These are phyloP conservation scores for Trematocara caparti DNA, from an alignment of 2,797 vertebrate genomes.

Conservation along the genomic window DNA sequence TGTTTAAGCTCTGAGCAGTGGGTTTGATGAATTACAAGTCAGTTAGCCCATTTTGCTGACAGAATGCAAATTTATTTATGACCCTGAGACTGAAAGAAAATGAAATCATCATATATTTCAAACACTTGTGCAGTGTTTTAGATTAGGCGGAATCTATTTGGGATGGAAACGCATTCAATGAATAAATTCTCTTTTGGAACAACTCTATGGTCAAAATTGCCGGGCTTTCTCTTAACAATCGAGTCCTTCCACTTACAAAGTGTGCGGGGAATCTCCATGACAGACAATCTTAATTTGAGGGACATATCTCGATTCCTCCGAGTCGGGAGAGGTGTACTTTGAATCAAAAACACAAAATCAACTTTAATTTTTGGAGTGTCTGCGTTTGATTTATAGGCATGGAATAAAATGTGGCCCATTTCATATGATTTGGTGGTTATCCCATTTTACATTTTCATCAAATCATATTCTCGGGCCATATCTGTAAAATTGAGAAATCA, in stretches of 20 bases:
- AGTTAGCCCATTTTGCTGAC: slow-evolving; percentile 58
- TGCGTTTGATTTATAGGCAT: slow-evolving; percentile 72
- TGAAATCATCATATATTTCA: slow-evolving; percentile 76
- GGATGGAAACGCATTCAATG: slow-evolving; percentile 63
- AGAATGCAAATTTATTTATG: slow-evolving; percentile 74
- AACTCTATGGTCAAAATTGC: slow-evolving; percentile 1
- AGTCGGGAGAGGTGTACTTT: slow-evolving; percentile 30
- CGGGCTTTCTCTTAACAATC: not conserved
- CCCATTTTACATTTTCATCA: slow-evolving; percentile 76
- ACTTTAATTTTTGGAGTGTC: slow-evolving; percentile 63
- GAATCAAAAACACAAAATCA: slow-evolving; percentile 55
- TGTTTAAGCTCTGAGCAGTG: slow-evolving; percentile 38
- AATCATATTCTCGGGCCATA: slow-evolving; percentile 71
- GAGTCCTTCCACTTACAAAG: slow-evolving; percentile 21
- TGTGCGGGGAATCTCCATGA: slow-evolving; percentile 20
- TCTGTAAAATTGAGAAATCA: slow-evolving; percentile 79
- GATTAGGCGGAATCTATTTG: slow-evolving; percentile 72
- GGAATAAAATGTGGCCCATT: slow-evolving; percentile 64
- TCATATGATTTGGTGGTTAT: slow-evolving; percentile 72
- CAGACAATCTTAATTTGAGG: slow-evolving; percentile 30
- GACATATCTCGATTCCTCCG: slow-evolving; percentile 10
- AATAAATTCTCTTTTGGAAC: slow-evolving; percentile 51
- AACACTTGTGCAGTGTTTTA: slow-evolving; percentile 61
- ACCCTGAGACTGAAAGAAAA: slow-evolving; percentile 62
- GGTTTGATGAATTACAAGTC: slow-evolving; percentile 66